These are phyloP conservation scores for Actias luna DNA, from an alignment of 2,888 invertebrate species.

Conservation along the genomic window DNA sequence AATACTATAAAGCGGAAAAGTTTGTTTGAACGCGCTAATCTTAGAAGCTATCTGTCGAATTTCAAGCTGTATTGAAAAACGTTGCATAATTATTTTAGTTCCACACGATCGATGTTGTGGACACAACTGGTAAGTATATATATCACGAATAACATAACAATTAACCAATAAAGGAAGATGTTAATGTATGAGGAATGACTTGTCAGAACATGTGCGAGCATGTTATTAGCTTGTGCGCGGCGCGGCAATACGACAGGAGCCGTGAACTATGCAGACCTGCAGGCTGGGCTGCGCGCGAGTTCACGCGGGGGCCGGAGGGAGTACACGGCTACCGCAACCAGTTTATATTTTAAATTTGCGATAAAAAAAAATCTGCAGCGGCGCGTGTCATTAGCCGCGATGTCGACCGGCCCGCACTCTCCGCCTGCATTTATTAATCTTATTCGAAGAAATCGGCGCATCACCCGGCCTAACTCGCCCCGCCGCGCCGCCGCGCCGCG, in stretches of 20 bases:
- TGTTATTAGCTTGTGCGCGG: slow-evolving; percentile 39
- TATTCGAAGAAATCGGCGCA: slow-evolving; percentile 78
- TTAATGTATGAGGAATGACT: neutral
- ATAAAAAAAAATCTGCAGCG: slow-evolving; percentile 74
- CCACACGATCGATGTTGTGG: too few species aligned
- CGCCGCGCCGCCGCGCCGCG: slow-evolving; percentile 14
- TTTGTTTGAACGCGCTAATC: too few species aligned
- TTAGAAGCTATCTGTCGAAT: too few species aligned
- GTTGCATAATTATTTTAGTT: too few species aligned
- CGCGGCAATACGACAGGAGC: slow-evolving; percentile 47
- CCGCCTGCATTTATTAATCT: slow-evolving; percentile 76
- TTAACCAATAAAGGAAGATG: neutral
- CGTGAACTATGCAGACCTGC: slow-evolving; percentile 51
- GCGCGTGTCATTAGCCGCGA: slow-evolving; percentile 76
- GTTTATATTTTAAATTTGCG: slow-evolving; percentile 76
- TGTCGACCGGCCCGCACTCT: slow-evolving; percentile 36
- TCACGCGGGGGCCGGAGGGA: slow-evolving; percentile 22
- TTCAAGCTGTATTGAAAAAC: too few species aligned
- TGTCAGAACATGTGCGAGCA: slow-evolving; percentile 34
- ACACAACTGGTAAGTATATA: neutral
- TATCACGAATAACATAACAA: neutral
- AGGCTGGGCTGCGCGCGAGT: slow-evolving; percentile 26
- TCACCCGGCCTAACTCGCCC: slow-evolving; percentile 42
- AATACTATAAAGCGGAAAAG: too few species aligned
- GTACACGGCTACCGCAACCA: slow-evolving; percentile 48